Percentiles rank a stretch among this genome's conserved stretches.
Evolutionary conservation across 1,140 invertebrate species (phyloP).

Genomic region (Linepithema humile): DNA sequence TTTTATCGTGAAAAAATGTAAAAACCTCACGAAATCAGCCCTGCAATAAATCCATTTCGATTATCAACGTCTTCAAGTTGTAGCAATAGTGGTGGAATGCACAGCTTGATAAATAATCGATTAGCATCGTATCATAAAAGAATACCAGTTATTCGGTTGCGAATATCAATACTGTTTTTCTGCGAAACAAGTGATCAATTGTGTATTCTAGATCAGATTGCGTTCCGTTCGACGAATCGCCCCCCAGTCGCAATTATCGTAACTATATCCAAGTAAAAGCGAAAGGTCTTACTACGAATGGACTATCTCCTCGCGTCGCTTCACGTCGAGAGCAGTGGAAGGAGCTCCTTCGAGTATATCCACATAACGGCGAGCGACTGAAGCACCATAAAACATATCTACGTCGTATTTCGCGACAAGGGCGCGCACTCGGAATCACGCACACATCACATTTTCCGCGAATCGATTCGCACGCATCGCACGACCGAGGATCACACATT

Average conservation of each 20-base stretch:
- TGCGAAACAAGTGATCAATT: conserved; percentile 19
- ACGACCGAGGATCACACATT: conserved; percentile 32
- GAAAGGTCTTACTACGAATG: conserved; percentile 43
- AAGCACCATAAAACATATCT: conserved; percentile 61
- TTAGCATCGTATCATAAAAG: neutral
- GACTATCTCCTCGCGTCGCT: conserved; percentile 3
- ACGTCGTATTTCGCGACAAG: conserved; percentile 16
- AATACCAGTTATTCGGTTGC: neutral
- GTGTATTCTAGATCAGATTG: conserved; percentile 1
- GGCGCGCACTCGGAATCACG: conserved; percentile 57
- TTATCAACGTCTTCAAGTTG: neutral
- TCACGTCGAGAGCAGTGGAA: neutral
- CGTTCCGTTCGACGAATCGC: neutral
- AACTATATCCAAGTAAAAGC: conserved; percentile 6
- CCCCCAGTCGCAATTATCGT: neutral
- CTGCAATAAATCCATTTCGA: too few species aligned
- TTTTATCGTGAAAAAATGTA: neutral
- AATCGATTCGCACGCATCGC: conserved; percentile 23
- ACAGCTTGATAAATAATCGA: conserved; percentile 10
- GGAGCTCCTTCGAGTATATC: conserved; percentile 71
- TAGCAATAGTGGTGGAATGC: neutral
- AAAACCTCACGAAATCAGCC: too few species aligned
- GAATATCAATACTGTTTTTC: neutral
- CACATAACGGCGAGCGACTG: conserved; percentile 57
- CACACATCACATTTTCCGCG: conserved; percentile 57